phyloP scores from a whole-genome alignment of 2,888 invertebrate species.

The Heliconius aoede region DNA sequence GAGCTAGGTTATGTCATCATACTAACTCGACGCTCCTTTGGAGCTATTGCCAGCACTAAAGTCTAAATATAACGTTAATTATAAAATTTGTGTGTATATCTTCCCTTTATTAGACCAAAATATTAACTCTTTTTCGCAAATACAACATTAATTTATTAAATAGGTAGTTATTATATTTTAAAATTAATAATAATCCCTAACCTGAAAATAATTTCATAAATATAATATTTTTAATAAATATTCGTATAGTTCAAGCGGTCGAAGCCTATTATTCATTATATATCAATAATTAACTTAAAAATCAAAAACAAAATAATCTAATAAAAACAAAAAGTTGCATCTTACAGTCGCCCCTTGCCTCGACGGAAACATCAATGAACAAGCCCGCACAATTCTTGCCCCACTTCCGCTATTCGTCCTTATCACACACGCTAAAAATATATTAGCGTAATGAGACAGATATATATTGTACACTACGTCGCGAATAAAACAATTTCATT shows the following conservation, averaged over 20 bases:
- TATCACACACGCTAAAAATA: slow-evolving; percentile 54
- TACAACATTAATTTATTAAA: too few relatives aligned
- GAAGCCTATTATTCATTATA: too few relatives aligned
- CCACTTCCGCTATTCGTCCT: slow-evolving; percentile 68
- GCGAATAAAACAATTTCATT: slow-evolving; percentile 61
- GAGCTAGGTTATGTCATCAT: slow-evolving; percentile 53
- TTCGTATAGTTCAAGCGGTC: too few relatives aligned
- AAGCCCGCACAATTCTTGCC: slow-evolving; percentile 70
- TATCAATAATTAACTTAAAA: not conserved
- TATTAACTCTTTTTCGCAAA: too few relatives aligned
- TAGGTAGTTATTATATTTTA: too few relatives aligned
- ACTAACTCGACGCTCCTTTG: slow-evolving; percentile 15
- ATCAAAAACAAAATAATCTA: not conserved
- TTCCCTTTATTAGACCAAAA: too few relatives aligned
- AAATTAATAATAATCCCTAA: too few relatives aligned
- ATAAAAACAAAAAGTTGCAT: slow-evolving; percentile 30
- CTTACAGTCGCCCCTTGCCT: slow-evolving; percentile 56
- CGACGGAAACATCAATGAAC: slow-evolving; percentile 74
- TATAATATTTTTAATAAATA: too few relatives aligned
- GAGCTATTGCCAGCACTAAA: not conserved
- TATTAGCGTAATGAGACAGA: slow-evolving; percentile 53
- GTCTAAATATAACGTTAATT: not conserved
- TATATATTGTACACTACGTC: slow-evolving; percentile 51
- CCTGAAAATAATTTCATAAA: too few relatives aligned
- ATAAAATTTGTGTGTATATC: not conserved